Base-by-base conservation (phyloP, 2,113 vertebrate species). In the Cardinalis cardinalis region DNA sequence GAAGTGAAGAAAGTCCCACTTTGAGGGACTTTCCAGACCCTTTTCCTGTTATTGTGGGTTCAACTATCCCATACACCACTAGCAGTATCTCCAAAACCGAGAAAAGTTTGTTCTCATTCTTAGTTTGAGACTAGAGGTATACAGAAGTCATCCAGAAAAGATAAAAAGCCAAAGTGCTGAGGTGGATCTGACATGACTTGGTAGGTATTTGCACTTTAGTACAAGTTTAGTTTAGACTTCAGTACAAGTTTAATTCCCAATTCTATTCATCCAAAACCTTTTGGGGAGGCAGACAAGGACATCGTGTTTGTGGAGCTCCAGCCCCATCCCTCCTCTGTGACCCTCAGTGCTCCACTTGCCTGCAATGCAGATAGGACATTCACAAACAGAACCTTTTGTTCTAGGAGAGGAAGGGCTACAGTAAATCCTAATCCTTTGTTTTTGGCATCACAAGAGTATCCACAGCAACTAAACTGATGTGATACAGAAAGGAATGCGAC, bases 381-480 rank as follows among this genome's bases (percentile, higher is more conserved):
- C 60, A 78, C 73, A 68, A 80, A 46, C 71, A 93, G 91, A 95
- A 94, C 70, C 88, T 87, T 94, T 93, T 87, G 90, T 91, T 84
- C 89, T 75, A 20, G 61, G 71, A 92, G 36, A 85, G 43, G 72
- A 86, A 93, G 26, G 65, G 52, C 76, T 92, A 83, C 56, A 85
- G 41, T 40, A 56, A 92, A 4, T 23, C 87, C 77, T 96, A 93
- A 91, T 92, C 88, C 71, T 95, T 64, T 96, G 94, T 95, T 96
- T 97, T 87, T 87, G 74, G 92, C 95, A 96, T 95, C 95, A 95
- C 92, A 95, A 84, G 79, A 36, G 90, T 96, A 95, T 95, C 96
- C 96, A 95, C 51, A 73, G 93, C 93, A 95, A 96, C 94, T 87
- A 60, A 80, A 77, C 68, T 96, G 94, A 95, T 93, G 82, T 92